Base-by-base conservation (phyloP, 1,140 invertebrate species). In the Drosophila suzukii region DNA sequence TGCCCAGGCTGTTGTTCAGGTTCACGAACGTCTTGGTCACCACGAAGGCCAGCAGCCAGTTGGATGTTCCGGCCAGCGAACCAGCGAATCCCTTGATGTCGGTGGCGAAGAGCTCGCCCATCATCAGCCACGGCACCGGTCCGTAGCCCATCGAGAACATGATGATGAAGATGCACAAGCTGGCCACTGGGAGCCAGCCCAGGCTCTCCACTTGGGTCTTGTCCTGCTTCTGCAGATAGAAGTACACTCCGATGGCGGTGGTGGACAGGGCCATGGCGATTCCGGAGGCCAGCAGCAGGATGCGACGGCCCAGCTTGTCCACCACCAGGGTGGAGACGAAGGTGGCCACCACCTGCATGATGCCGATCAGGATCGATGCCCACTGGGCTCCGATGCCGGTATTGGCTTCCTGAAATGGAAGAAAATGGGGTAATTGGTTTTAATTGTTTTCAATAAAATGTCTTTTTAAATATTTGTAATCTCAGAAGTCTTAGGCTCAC, bases 81-180 rank as follows among this genome's bases (percentile, higher is more conserved):
- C 93, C 91, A 62, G 96, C 96, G 17, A 97, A 94, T 57, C 96
- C 96, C 81, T 97, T 97, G 32, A 97, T 94, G 41, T 96, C 94
- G 81, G 96, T 93, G 73, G 95, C 93, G 93, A 96, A 96, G 58
- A 96, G 90, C 84, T 97, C 96, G 20, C 95, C 94, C 89, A 96
- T 94, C 94, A 97, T 95, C 93, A 96, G 94, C 95, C 96, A 97
- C 0, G 96, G 96, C 30, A 97, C 95, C 0, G 96, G 96, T 3
- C 96, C 96, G 67, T 95, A 95, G 32, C 96, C 96, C 20, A 97
- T 86, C 0, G 95, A 96, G 92, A 97, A 97, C n/a, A 95, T 93
- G 27, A 96, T 89, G 34, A 97, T 96, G 92, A 96, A 98, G 2
- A 96, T 57, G 36, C 96, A 95, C 6, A 98, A 84, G 47, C 95